phyloP scores from a whole-genome alignment of 2,113 vertebrate species.

The Patagioenas fasciata region DNA sequence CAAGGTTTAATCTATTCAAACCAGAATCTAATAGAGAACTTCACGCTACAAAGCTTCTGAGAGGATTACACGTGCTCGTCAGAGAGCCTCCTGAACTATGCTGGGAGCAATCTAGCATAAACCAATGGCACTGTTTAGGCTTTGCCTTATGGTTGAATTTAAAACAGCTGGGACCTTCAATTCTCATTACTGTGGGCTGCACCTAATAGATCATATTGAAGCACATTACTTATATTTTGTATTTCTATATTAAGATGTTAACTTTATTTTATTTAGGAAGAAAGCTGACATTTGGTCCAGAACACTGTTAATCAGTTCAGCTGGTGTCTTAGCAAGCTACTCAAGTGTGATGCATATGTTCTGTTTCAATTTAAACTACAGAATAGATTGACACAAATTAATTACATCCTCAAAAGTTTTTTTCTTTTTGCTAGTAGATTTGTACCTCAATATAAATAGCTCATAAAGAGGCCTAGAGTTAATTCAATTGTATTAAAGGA shows the following conservation, averaged over 20 bases:
- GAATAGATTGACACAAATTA: constrained; percentile 45
- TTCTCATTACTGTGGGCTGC: neutral
- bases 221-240: neutral
- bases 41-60: constrained; percentile 2
- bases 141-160: neutral
- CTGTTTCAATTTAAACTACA: constrained; percentile 18
- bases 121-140: neutral
- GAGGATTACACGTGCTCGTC: neutral
- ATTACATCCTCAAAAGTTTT: constrained; percentile 25
- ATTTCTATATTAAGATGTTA: constrained; percentile 1
- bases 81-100: neutral
- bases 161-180: neutral
- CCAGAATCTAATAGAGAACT: neutral
- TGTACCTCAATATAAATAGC: constrained; percentile 17
- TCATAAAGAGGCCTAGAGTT: constrained; percentile 4
- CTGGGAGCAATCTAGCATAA: constrained; percentile 10
- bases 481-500: constrained; percentile 18
- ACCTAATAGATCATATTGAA: neutral
- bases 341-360: neutral
- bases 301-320: constrained; percentile 12
- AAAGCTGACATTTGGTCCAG: neutral
- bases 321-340: neutral
- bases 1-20: neutral
- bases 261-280: constrained; percentile 26
- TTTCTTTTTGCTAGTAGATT: constrained; percentile 22